Evolutionary conservation across 2,888 invertebrate species (phyloP), one percentile per base, ranked within the genome.

Genomic region (Brenthis hecate): DNA sequence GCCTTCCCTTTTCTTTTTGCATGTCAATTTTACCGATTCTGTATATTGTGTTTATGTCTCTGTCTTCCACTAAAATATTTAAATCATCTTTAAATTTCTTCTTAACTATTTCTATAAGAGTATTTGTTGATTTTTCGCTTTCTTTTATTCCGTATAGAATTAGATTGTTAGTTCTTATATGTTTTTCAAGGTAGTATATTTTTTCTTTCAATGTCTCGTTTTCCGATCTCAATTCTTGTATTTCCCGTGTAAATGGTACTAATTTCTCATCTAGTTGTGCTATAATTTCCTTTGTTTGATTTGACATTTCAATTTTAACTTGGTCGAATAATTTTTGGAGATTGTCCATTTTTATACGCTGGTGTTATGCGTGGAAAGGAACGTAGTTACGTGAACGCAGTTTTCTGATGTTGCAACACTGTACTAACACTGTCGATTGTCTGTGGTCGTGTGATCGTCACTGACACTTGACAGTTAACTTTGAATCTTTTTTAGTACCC

Each of bases 281-380:
- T 5, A 70, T 61, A 56, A 67, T 70, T 2, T 68, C 65, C 51
- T 67, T 47, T 4, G 67, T 70, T 70, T 70, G 70, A 19, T 70
- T 70, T 65, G 67, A 58, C 70, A 67, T 70, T 67, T 70, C 67
- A 19, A 65, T 61, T 70, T 70, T 70, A 13, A 70, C 47, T 70
- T 67, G 64, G 6, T 67, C 67, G 48, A 67, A 70, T 11, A 69
- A 61, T 16, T 8, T 19, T 65, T 69, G 50, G 19, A 65, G 47
- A 47, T 69, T 65, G 36, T 65, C 68, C 64, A 68, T 58, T 43
- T 63, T 65, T 14, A 32, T 19, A 19, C 19, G 19, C 19, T 19
- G 19, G 19, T 19, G 19, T 54, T 71, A 50, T 14, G 50, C 50
- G 50, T 50, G 3, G 50, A 14, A 50, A 4, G 50, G 3, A 50